Evolutionary conservation across 2,888 invertebrate species (phyloP).

Genomic region (Parthenolecanium corni): DNA sequence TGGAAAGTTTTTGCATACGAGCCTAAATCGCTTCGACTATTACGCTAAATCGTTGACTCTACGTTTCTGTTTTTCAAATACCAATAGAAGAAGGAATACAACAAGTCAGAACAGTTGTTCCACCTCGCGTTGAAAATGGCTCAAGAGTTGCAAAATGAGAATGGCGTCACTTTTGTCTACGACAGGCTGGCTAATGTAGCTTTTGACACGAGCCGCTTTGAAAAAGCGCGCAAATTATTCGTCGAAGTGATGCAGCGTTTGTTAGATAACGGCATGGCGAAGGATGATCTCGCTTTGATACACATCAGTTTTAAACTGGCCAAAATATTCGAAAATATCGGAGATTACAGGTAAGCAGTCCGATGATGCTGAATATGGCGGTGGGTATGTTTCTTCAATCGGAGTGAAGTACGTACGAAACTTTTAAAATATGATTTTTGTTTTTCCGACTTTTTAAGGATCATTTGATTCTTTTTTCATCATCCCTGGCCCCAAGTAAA

Average conservation of each 20-base stretch:
- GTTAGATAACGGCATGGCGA: conserved; percentile 54
- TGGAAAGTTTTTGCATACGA: background rate
- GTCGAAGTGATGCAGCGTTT: conserved; percentile 60
- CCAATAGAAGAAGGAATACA: background rate
- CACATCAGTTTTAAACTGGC: conserved; percentile 87
- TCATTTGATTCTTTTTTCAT: too few species aligned
- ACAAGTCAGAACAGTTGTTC: conserved; percentile 10
- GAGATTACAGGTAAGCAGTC: conserved; percentile 45
- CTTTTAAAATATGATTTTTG: too few species aligned
- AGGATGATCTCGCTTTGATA: conserved; percentile 68
- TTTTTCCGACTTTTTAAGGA: too few species aligned
- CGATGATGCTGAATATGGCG: background rate
- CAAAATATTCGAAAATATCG: conserved; percentile 61
- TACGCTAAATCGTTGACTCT: background rate
- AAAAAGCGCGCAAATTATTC: conserved; percentile 78
- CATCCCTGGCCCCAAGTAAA: too few species aligned
- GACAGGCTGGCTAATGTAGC: conserved; percentile 91
- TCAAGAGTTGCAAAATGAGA: conserved; percentile 62
- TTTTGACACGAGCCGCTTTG: conserved; percentile 59
- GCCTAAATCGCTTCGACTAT: too few species aligned
- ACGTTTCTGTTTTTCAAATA: background rate
- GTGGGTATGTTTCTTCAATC: too few species aligned
- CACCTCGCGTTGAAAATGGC: conserved; percentile 72
- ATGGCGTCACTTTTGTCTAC: conserved; percentile 75
- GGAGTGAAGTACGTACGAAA: too few species aligned